These are phyloP conservation scores for Parnassius glacialis DNA, from an alignment of 2,888 invertebrate genomes.

Conservation along the genomic window DNA sequence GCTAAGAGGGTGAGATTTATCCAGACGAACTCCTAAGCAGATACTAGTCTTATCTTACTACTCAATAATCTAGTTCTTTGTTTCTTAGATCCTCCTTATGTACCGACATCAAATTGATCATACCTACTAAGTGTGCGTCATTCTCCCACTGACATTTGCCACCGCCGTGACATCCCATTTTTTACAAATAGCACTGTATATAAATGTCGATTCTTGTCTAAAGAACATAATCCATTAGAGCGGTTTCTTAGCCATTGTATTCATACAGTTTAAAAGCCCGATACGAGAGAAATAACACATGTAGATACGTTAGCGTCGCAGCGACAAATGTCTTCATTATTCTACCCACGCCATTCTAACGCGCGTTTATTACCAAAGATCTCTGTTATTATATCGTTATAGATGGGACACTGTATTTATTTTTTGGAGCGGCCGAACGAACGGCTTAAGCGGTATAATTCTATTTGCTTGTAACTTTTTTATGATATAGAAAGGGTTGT, in stretches of 20 bases:
- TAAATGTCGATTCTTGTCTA: conserved; percentile 8
- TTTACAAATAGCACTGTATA: conserved; percentile 6
- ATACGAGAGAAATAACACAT: conserved; percentile 15
- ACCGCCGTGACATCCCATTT: conserved; percentile 1
- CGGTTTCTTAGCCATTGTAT: conserved; percentile 22
- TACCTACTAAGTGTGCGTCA: conserved; percentile 3
- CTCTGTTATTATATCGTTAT: conserved; percentile 29
- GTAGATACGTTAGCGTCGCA: conserved; percentile 19
- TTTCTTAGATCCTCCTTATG: no score
- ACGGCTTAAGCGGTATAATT: conserved; percentile 6
- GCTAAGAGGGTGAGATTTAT: no score
- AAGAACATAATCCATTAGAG: conserved; percentile 9
- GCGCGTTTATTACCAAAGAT: conserved; percentile 32
- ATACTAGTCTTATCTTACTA: no score
- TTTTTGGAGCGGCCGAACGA: conserved; percentile 18
- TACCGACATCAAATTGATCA: background rate
- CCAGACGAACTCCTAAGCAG: no score
- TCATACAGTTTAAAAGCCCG: conserved; percentile 24
- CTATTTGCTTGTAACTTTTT: conserved; percentile 13
- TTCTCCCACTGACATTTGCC: conserved; percentile 8
- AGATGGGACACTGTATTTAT: conserved; percentile 31
- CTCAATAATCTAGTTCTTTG: no score
- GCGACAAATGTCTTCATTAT: conserved; percentile 71
- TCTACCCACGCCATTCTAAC: conserved; percentile 52
- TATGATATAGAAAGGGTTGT: conserved; percentile 3